Conservation (phyloP, 2,888 invertebrate genomes). For the Leptinotarsa tumamoca region DNA sequence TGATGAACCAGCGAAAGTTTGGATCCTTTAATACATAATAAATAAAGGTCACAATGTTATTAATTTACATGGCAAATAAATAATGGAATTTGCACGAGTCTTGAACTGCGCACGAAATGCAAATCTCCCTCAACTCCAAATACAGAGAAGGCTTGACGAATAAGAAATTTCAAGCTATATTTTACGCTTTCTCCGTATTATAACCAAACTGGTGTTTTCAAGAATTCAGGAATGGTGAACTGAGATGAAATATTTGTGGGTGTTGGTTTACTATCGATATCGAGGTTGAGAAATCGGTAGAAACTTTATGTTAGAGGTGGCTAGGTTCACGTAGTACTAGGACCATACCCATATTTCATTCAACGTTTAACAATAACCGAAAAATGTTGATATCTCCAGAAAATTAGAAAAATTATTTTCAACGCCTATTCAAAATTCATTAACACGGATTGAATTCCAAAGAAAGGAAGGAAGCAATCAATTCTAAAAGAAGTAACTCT, state of each 20-base stretch:
- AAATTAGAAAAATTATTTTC: too few species aligned
- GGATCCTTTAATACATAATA: slow-evolving; percentile 31
- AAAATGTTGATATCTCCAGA: too few species aligned
- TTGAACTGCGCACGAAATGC: slow-evolving; percentile 7
- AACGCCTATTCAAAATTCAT: too few species aligned
- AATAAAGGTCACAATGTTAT: slow-evolving; percentile 38
- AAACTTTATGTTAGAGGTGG: background rate
- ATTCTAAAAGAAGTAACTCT: too few species aligned
- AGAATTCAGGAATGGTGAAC: background rate
- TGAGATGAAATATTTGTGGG: background rate
- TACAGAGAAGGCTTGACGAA: slow-evolving; percentile 14
- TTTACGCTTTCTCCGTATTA: background rate
- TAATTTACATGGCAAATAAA: slow-evolving; percentile 31
- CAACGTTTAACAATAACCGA: too few species aligned
- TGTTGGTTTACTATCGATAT: background rate
- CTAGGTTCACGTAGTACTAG: background rate
- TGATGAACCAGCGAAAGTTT: slow-evolving; percentile 37
- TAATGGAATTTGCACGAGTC: slow-evolving; percentile 20
- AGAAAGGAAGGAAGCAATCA: too few species aligned
- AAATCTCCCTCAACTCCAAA: slow-evolving; percentile 1
- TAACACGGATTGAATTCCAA: too few species aligned
- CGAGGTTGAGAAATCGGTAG: background rate
- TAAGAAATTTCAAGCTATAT: slow-evolving; percentile 9
- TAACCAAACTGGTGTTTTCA: slow-evolving; percentile 1
- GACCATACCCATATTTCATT: background rate